A percentile compares a stretch with the other conserved stretches of the same genome.
Evolutionary conservation across 1,140 invertebrate genomes (phyloP).

Genomic region (Lerema accius): DNA sequence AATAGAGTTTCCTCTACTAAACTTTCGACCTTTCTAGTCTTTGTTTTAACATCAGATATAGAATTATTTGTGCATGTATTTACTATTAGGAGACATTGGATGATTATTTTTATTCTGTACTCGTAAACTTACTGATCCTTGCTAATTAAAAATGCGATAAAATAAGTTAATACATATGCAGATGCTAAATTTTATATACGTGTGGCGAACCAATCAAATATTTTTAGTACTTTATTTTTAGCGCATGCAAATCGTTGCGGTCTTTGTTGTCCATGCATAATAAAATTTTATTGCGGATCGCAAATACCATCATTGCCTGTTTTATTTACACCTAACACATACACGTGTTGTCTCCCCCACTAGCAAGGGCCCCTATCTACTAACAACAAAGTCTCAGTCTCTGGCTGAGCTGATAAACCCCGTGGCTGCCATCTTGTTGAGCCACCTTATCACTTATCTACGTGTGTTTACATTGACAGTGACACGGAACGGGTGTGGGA

Average conservation of each 20-base stretch:
- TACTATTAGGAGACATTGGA: too few species aligned
- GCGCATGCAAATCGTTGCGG: background rate
- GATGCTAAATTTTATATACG: too few species aligned
- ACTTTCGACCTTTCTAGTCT: background rate
- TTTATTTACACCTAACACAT: constrained; percentile 16
- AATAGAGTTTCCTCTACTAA: background rate
- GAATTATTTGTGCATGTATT: too few species aligned
- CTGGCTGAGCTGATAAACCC: constrained; percentile 55
- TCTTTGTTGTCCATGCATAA: background rate
- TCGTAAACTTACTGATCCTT: too few species aligned
- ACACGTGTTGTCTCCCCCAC: constrained; percentile 14
- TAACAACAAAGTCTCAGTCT: constrained; percentile 30
- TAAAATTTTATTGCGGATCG: background rate
- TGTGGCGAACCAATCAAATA: too few species aligned
- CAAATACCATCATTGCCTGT: background rate
- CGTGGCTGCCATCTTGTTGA: constrained; percentile 54
- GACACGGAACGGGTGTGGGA: constrained; percentile 43
- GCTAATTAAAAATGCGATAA: too few species aligned
- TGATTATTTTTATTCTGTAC: too few species aligned
- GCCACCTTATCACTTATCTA: constrained; percentile 52
- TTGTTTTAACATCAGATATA: background rate
- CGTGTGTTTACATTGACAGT: constrained; percentile 56
- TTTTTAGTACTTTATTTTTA: too few species aligned
- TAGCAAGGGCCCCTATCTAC: constrained; percentile 12
- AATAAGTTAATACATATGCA: too few species aligned